These are phyloP conservation scores for Lota lota DNA, from an alignment of 2,113 vertebrate species.

Conservation along the genomic window DNA sequence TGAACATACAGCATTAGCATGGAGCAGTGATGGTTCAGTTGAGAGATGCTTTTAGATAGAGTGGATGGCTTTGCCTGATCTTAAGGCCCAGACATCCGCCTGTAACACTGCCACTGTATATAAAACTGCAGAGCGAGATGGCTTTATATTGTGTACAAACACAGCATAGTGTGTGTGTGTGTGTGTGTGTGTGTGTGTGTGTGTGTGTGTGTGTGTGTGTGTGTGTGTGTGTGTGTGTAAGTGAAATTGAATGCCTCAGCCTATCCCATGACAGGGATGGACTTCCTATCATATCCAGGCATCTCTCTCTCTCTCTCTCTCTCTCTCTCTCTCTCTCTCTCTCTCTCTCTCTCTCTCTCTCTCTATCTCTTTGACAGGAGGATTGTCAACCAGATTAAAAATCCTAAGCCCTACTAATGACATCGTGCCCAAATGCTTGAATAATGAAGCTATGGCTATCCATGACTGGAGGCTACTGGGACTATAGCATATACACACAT, in stretches of 20 bases:
- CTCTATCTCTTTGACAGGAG: slow-evolving; percentile 34
- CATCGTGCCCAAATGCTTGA: slow-evolving; percentile 73
- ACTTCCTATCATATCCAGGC: slow-evolving; percentile 55
- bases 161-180: slow-evolving; percentile 39
- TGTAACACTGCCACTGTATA: slow-evolving; percentile 36
- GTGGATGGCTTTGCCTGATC: slow-evolving; percentile 21
- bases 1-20: neutral
- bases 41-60: slow-evolving; percentile 34
- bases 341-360: slow-evolving; percentile 13
- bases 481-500: slow-evolving; percentile 17
- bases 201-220: slow-evolving; percentile 21
- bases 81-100: slow-evolving; percentile 36
- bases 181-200: slow-evolving; percentile 21
- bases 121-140: slow-evolving; percentile 46
- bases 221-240: slow-evolving; percentile 28
- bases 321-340: slow-evolving; percentile 8
- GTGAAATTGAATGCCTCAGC: slow-evolving; percentile 49
- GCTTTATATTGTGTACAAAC: slow-evolving; percentile 49
- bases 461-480: slow-evolving; percentile 43
- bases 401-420: slow-evolving; percentile 80
- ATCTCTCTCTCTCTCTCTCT: slow-evolving; percentile 32
- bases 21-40: neutral
- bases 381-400: slow-evolving; percentile 80
- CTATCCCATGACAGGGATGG: slow-evolving; percentile 48
- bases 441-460: slow-evolving; percentile 64